Percentiles rank a stretch among this genome's conserved stretches.
Conservation (phyloP, 2,888 invertebrate species). For the Apotomis turbidana region DNA sequence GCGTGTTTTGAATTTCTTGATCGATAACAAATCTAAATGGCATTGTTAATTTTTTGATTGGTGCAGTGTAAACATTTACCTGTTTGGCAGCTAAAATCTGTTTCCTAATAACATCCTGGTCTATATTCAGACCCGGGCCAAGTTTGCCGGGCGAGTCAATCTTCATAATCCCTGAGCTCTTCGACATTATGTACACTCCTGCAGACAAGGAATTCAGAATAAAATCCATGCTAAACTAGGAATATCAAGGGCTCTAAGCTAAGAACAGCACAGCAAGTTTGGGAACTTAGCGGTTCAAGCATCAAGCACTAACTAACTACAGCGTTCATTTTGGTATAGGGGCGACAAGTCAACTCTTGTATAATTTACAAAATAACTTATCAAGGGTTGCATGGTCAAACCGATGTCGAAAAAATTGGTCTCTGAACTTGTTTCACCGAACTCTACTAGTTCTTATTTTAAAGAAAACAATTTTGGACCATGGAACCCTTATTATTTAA, state of each 20-base stretch:
- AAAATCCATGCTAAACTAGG: slow-evolving; percentile 21
- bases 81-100: slow-evolving; percentile 81
- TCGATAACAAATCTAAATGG: not conserved
- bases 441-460: too few species aligned
- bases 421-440: too few species aligned
- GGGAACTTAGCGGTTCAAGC: slow-evolving; percentile 1
- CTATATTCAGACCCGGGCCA: slow-evolving; percentile 78
- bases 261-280: not conserved
- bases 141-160: slow-evolving; percentile 86
- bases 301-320: not conserved
- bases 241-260: slow-evolving; percentile 26
- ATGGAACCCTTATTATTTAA: too few species aligned
- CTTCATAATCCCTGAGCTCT: slow-evolving; percentile 89
- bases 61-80: slow-evolving; percentile 53
- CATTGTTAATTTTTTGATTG: not conserved
- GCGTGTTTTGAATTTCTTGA: not conserved
- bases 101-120: slow-evolving; percentile 79
- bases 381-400: too few species aligned
- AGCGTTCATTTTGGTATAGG: not conserved
- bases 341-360: slow-evolving; percentile 5
- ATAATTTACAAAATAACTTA: not conserved
- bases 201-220: slow-evolving; percentile 58
- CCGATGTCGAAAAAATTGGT: too few species aligned
- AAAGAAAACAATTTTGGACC: too few species aligned
- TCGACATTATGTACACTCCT: slow-evolving; percentile 90